Evolutionary conservation across 2,888 invertebrate species (phyloP).

Genomic region (Chalcis sispes): DNA sequence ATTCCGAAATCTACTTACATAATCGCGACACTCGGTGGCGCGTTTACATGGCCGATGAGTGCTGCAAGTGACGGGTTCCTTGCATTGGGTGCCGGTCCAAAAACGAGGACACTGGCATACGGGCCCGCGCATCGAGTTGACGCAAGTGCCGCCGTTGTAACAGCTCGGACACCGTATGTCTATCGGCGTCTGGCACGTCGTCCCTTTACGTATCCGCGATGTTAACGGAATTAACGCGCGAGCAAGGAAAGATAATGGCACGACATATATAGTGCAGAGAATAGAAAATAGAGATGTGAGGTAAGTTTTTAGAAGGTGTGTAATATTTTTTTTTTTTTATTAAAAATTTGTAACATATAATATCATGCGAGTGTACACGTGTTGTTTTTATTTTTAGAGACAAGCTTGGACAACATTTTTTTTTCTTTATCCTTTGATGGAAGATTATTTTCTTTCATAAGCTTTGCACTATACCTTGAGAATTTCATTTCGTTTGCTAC

Average conservation of each 20-base stretch:
- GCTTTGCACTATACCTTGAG: too few species aligned
- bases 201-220: slow-evolving; percentile 62
- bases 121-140: slow-evolving; percentile 68
- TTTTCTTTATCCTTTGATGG: too few species aligned
- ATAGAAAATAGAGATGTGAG: too few species aligned
- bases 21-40: slow-evolving; percentile 80
- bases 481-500: background rate
- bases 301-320: too few species aligned
- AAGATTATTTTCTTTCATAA: too few species aligned
- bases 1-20: slow-evolving; percentile 82
- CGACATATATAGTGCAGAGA: too few species aligned
- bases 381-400: background rate
- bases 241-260: background rate
- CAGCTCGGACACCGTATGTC: slow-evolving; percentile 71
- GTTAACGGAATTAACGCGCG: slow-evolving; percentile 7
- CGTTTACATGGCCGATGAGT: slow-evolving; percentile 79
- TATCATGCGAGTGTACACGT: background rate
- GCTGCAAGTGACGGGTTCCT: slow-evolving; percentile 72
- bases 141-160: slow-evolving; percentile 78
- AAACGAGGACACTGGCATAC: slow-evolving; percentile 70
- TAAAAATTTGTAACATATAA: too few species aligned
- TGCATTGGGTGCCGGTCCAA: slow-evolving; percentile 76
- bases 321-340: too few species aligned
- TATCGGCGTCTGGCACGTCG: slow-evolving; percentile 64
- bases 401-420: background rate